phyloP scores from a whole-genome alignment of 2,797 vertebrate species.

The Emydoidea blandingii region DNA sequence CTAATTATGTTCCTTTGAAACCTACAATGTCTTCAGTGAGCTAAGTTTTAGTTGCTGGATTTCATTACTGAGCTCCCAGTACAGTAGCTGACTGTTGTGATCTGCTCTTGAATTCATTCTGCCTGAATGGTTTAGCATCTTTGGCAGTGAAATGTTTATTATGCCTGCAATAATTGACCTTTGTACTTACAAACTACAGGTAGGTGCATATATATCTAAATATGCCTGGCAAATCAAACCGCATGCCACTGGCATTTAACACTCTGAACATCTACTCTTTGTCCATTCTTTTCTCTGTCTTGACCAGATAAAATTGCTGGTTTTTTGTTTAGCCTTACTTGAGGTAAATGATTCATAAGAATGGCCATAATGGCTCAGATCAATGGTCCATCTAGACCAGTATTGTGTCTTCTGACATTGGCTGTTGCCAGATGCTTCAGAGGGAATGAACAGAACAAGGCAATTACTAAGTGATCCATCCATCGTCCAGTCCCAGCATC shows the following conservation, averaged over 20 bases:
- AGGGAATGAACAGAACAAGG: background rate
- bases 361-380: background rate
- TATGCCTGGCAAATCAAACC: slow-evolving; percentile 34
- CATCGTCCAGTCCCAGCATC: background rate
- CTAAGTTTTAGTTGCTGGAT: background rate
- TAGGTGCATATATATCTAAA: slow-evolving; percentile 43
- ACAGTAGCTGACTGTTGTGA: slow-evolving; percentile 10
- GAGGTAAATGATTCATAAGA: background rate
- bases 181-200: slow-evolving; percentile 8
- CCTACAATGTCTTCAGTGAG: background rate
- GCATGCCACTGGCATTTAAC: slow-evolving; percentile 25
- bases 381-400: background rate
- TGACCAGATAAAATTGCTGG: slow-evolving; percentile 24
- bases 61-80: slow-evolving; percentile 35
- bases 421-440: background rate
- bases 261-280: background rate
- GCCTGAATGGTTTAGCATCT: slow-evolving; percentile 41
- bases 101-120: slow-evolving; percentile 47
- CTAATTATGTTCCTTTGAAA: background rate
- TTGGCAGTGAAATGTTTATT: slow-evolving; percentile 57
- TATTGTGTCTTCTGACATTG: background rate
- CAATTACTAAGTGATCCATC: background rate
- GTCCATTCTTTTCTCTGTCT: background rate
- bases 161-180: slow-evolving; percentile 58
- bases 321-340: background rate